A percentile compares a stretch with the other conserved stretches of the same genome.
Conservation (phyloP, 2,888 invertebrate genomes). For the Mycalesis mineus region DNA sequence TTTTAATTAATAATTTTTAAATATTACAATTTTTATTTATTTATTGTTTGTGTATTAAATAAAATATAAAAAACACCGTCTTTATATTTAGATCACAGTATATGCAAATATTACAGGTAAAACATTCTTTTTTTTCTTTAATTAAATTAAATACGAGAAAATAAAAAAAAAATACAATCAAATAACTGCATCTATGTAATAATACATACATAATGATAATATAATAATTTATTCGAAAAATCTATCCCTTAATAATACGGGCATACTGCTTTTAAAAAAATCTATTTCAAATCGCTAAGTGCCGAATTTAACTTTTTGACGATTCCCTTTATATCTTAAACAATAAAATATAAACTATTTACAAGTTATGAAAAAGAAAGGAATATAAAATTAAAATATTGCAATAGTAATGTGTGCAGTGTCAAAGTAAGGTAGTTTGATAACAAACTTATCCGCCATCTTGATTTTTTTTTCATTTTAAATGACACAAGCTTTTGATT, state of each 20-base stretch:
- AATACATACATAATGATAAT: slow-evolving; percentile 28
- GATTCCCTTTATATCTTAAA: slow-evolving; percentile 11
- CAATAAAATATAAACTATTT: slow-evolving; percentile 11
- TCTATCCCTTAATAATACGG: slow-evolving; percentile 38
- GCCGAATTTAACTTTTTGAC: slow-evolving; percentile 18
- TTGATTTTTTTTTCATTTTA: too few relatives aligned
- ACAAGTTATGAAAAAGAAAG: slow-evolving; percentile 1
- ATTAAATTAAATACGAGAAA: background rate
- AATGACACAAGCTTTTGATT: too few relatives aligned
- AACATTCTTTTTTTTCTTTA: slow-evolving; percentile 9
- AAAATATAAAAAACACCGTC: too few relatives aligned
- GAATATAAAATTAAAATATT: slow-evolving; percentile 4
- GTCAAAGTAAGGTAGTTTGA: too few relatives aligned
- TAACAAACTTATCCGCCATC: too few relatives aligned
- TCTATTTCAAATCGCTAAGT: slow-evolving; percentile 22
- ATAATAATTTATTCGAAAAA: slow-evolving; percentile 30
- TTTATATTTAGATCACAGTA: too few relatives aligned
- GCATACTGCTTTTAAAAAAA: slow-evolving; percentile 28
- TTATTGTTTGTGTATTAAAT: too few relatives aligned
- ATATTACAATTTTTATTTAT: too few relatives aligned
- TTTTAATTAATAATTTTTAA: too few relatives aligned
- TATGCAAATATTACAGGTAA: slow-evolving; percentile 19
- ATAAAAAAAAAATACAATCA: slow-evolving; percentile 10
- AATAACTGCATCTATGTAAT: slow-evolving; percentile 33
- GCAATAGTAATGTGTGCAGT: background rate